Percentiles rank a stretch among this genome's conserved stretches.
These are phyloP conservation scores for Machaerirhynchus nigripectus DNA, from an alignment of 2,113 vertebrate species.

Conservation along the genomic window DNA sequence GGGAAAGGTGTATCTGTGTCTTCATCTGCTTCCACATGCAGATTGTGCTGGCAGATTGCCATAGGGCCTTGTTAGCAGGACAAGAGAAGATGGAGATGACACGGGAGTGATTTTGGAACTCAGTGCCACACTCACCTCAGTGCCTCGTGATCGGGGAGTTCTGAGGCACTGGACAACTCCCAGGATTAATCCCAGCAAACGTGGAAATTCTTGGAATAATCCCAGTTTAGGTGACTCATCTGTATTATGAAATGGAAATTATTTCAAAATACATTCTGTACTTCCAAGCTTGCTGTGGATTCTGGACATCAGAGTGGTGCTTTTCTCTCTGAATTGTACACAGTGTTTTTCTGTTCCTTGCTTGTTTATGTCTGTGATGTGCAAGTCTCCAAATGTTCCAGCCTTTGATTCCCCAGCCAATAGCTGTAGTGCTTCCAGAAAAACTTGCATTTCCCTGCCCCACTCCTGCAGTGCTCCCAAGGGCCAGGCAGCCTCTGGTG, in stretches of 20 bases:
- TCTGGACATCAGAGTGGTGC: neutral
- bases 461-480: neutral
- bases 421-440: neutral
- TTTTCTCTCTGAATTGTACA: neutral
- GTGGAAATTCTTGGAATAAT: neutral
- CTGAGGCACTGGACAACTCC: neutral
- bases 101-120: neutral
- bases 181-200: neutral
- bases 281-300: neutral
- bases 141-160: neutral
- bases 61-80: neutral
- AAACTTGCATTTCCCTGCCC: neutral
- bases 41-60: neutral
- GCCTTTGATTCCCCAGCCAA: neutral
- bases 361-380: neutral
- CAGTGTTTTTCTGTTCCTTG: constrained; percentile 10
- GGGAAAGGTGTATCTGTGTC: neutral
- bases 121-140: neutral
- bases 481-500: neutral
- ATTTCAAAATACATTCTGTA: constrained; percentile 2
- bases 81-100: neutral
- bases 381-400: neutral
- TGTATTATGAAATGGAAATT: constrained; percentile 14
- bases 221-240: constrained; percentile 12
- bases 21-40: neutral